Base-by-base conservation (phyloP, 2,113 vertebrate species). In the Nematolebias whitei region DNA sequence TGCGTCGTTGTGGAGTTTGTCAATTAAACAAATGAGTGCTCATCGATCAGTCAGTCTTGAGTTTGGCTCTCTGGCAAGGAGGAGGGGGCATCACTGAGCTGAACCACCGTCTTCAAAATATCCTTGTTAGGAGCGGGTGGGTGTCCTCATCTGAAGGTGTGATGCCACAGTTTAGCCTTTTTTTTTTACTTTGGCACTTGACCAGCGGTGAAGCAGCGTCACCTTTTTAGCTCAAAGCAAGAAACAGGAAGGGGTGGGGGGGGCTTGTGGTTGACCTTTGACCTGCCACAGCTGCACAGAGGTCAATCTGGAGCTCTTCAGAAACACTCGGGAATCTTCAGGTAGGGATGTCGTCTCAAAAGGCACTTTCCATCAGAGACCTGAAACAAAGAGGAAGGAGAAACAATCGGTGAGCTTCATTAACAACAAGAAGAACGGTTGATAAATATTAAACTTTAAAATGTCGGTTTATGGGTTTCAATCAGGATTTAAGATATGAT, bases 321-420 rank as follows among this genome's bases (percentile, higher is more conserved):
- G 61, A 80, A 82, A 83, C 65, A 41, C 85, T 87, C 78, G 56
- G 80, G 73, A 60, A 88, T 89, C 91, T 90, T 68, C 88, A 92
- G 87, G 85, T 84, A 85, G 74, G 86, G 92, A 89, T 74, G 89
- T 85, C 84, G 90, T 92, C 89, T 86, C 92, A 90, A 82, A 90
- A 95, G 95, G 95, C 94, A 95, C 95, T 95, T 95, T 87, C 88
- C 92, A 90, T 94, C 90, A 84, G 68, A 18, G 88, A 94, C 93
- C 95, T 97, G 91, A 80, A 86, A 64, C 2, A 10, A 41, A 79
- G 52, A 49, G 59, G 12, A 47, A 32, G 63, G 18, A 85, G 81
- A 29, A 91, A 83, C 59, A 66, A 29, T 4, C 26, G 7, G 26
- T 29, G 26, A 29, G 26, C 26, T 29, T 29, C 7, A n/a, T 29